These are phyloP conservation scores for Lasioglossum baleicum DNA, from an alignment of 1,140 invertebrate species.

Conservation along the genomic window DNA sequence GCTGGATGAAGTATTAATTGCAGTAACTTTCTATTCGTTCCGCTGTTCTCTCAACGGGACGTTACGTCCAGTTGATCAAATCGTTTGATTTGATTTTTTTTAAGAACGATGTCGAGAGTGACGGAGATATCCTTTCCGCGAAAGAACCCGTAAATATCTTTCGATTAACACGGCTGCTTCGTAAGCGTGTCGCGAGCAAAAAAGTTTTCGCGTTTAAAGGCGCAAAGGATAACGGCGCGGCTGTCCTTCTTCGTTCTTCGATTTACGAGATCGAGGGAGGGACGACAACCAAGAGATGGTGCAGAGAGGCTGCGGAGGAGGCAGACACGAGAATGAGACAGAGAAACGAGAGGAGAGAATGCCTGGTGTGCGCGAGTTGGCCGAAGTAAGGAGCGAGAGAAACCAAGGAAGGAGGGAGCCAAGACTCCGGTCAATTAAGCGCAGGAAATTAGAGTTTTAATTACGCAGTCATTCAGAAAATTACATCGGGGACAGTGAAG, in stretches of 20 bases:
- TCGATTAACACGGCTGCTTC: constrained; percentile 21
- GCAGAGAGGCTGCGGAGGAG: too few species aligned
- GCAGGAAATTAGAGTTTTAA: constrained; percentile 82
- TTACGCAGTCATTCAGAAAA: constrained; percentile 82
- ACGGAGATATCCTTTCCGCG: neutral
- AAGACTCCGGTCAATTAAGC: constrained; percentile 81
- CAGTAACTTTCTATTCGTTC: too few species aligned
- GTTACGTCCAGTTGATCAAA: neutral
- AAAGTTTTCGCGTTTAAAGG: constrained; percentile 42
- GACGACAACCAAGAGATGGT: neutral
- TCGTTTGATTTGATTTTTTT: too few species aligned
- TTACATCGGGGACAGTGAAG: constrained; percentile 78
- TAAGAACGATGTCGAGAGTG: neutral
- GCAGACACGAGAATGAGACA: neutral
- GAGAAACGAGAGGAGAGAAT: constrained; percentile 33
- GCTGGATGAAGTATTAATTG: too few species aligned
- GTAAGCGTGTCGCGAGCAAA: constrained; percentile 15
- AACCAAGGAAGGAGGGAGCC: constrained; percentile 59
- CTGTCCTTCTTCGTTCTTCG: constrained; percentile 20
- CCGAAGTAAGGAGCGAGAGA: constrained; percentile 43
- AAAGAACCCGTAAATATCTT: constrained; percentile 17
- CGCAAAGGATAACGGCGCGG: constrained; percentile 13
- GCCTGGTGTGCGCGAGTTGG: constrained; percentile 38
- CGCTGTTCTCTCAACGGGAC: too few species aligned
- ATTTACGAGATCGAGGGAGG: constrained; percentile 47